Evolutionary conservation across 2,797 vertebrate genomes (phyloP).

Genomic region (Nannoperca australis): DNA sequence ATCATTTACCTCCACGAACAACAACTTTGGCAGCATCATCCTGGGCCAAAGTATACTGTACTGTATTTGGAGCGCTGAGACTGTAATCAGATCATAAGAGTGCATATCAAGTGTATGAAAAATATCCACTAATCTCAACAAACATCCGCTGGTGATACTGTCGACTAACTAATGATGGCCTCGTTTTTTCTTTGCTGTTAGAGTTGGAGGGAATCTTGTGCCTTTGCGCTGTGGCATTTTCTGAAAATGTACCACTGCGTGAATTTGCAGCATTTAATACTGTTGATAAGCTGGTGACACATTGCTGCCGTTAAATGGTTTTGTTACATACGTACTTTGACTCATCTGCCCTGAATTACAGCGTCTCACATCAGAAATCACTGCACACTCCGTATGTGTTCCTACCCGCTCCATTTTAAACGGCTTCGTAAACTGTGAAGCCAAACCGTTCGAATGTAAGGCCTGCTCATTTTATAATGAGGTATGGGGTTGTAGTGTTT

Average conservation of each 20-base stretch:
- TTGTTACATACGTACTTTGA: constrained; percentile 55
- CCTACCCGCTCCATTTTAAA: constrained; percentile 36
- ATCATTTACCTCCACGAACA: constrained; percentile 16
- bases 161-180: constrained; percentile 5
- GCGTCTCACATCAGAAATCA: constrained; percentile 50
- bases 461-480: constrained; percentile 35
- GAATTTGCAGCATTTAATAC: constrained; percentile 31
- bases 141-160: constrained; percentile 3
- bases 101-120: not conserved
- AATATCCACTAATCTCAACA: not conserved
- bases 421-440: constrained; percentile 63
- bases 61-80: constrained; percentile 10
- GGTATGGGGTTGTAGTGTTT: constrained; percentile 39
- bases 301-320: constrained; percentile 53
- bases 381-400: constrained; percentile 47
- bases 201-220: constrained; percentile 17
- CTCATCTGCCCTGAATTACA: constrained; percentile 69
- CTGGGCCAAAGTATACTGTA: not conserved
- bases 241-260: constrained; percentile 27
- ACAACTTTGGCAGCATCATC: constrained; percentile 8
- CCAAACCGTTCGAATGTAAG: constrained; percentile 40
- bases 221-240: constrained; percentile 27
- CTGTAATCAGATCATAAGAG: not conserved
- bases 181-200: constrained; percentile 19
- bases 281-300: constrained; percentile 55